phyloP scores from a whole-genome alignment of 64 coral and sea anemone species.

The Porites australiensis region DNA sequence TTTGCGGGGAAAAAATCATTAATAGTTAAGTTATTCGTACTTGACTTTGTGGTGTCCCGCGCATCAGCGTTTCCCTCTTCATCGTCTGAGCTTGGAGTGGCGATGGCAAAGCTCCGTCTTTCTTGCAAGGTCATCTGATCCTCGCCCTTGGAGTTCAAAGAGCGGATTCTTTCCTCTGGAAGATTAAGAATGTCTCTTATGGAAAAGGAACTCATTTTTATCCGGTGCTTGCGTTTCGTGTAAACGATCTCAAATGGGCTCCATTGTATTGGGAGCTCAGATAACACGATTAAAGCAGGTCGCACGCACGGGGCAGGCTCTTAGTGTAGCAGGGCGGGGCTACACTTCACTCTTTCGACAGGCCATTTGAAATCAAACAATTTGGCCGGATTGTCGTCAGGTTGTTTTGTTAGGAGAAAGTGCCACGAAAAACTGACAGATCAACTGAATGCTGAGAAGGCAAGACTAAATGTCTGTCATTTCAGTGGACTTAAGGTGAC shows the following conservation, averaged over 20 bases:
- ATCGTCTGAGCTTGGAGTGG: conserved; percentile 1
- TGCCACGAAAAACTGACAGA: conserved; percentile 52
- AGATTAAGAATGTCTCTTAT: conserved; percentile 86
- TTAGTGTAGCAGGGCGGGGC: conserved; percentile 53
- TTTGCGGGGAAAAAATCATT: conserved; percentile 1
- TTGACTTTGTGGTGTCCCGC: conserved; percentile 35
- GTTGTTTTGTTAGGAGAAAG: conserved; percentile 79
- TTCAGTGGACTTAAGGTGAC: conserved; percentile 65
- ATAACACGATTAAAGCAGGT: conserved; percentile 58
- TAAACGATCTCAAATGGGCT: conserved; percentile 65
- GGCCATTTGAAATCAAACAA: conserved; percentile 75
- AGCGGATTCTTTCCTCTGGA: conserved; percentile 70
- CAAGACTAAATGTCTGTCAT: conserved; percentile 51
- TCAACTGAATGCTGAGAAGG: conserved; percentile 59
- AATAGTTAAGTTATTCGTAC: conserved; percentile 52
- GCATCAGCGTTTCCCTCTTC: neutral
- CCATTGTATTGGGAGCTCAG: conserved; percentile 71
- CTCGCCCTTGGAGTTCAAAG: conserved; percentile 44
- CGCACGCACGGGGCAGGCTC: conserved; percentile 57
- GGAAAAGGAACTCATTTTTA: conserved; percentile 73
- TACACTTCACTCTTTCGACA: conserved; percentile 74
- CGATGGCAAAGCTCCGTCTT: neutral
- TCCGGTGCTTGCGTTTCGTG: conserved; percentile 58
- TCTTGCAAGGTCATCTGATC: conserved; percentile 45
- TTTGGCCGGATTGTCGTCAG: conserved; percentile 63